Evolutionary conservation across 2,888 invertebrate genomes (phyloP).

Genomic region (Megalurothrips usitatus): DNA sequence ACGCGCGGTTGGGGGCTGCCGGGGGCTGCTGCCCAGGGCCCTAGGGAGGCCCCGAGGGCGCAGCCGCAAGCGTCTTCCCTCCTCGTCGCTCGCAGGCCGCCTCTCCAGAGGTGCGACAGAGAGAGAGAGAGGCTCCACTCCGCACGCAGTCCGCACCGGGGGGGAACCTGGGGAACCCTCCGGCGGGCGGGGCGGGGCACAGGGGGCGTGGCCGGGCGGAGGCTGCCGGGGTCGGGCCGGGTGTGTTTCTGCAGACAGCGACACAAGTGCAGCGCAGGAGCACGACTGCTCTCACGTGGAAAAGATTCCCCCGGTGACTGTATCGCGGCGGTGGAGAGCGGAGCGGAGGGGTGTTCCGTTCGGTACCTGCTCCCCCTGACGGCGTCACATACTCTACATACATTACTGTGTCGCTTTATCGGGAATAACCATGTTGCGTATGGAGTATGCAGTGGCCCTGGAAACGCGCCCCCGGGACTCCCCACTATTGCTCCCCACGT

Average conservation of each 20-base stretch:
- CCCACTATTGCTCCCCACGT: too few relatives aligned
- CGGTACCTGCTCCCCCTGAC: too few relatives aligned
- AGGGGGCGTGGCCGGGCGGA: background rate
- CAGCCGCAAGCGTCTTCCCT: background rate
- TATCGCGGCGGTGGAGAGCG: background rate
- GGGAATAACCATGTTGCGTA: too few relatives aligned
- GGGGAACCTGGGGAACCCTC: background rate
- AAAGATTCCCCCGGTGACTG: slow-evolving; percentile 6
- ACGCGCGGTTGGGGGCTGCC: background rate
- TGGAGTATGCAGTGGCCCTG: too few relatives aligned
- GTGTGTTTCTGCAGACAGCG: slow-evolving; percentile 11
- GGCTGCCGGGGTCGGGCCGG: background rate
- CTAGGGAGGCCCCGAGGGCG: background rate
- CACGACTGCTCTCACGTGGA: background rate
- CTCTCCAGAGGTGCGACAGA: background rate
- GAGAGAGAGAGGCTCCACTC: background rate
- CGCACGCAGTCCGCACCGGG: background rate
- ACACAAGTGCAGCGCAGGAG: background rate
- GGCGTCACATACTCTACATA: too few relatives aligned
- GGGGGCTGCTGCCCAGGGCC: background rate
- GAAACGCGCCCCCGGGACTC: too few relatives aligned
- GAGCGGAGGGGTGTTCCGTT: background rate
- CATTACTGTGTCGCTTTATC: too few relatives aligned
- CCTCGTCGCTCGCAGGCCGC: background rate
- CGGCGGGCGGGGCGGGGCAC: background rate